Evolutionary conservation across 2,888 invertebrate species (phyloP).

Genomic region (Orthonychiurus folsomi): DNA sequence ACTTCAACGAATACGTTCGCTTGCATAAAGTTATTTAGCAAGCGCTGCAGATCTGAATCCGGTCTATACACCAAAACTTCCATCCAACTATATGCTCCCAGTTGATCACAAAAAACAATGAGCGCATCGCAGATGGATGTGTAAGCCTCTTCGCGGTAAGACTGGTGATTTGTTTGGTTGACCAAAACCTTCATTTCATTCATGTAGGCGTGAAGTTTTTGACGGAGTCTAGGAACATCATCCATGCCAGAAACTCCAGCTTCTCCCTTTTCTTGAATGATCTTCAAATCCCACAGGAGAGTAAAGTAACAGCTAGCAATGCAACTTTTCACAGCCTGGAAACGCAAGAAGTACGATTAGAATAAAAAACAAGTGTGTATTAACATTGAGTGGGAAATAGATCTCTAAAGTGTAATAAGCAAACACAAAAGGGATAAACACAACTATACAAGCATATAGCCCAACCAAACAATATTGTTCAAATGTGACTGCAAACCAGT

Average conservation of each 20-base stretch:
- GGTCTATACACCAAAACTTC: slow-evolving; percentile 65
- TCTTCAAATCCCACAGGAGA: slow-evolving; percentile 79
- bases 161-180: slow-evolving; percentile 50
- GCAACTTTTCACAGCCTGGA: slow-evolving; percentile 66
- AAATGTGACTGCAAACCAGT: too few relatives aligned
- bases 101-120: slow-evolving; percentile 82
- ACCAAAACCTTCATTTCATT: slow-evolving; percentile 62
- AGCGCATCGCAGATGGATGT: slow-evolving; percentile 90
- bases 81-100: slow-evolving; percentile 46
- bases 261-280: slow-evolving; percentile 64
- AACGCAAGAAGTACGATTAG: slow-evolving; percentile 44
- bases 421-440: too few relatives aligned
- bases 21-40: slow-evolving; percentile 84
- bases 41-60: slow-evolving; percentile 64
- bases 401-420: too few relatives aligned
- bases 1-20: slow-evolving; percentile 87
- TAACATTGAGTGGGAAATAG: too few relatives aligned
- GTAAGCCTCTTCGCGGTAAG: slow-evolving; percentile 77
- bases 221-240: slow-evolving; percentile 55
- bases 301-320: slow-evolving; percentile 63
- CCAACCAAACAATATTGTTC: too few relatives aligned
- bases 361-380: slow-evolving; percentile 21
- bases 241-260: slow-evolving; percentile 48
- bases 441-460: too few relatives aligned
- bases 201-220: slow-evolving; percentile 66